Percentiles rank a stretch among this genome's conserved stretches.
Evolutionary conservation across 2,113 vertebrate species (phyloP).

Genomic region (Alosa alosa): DNA sequence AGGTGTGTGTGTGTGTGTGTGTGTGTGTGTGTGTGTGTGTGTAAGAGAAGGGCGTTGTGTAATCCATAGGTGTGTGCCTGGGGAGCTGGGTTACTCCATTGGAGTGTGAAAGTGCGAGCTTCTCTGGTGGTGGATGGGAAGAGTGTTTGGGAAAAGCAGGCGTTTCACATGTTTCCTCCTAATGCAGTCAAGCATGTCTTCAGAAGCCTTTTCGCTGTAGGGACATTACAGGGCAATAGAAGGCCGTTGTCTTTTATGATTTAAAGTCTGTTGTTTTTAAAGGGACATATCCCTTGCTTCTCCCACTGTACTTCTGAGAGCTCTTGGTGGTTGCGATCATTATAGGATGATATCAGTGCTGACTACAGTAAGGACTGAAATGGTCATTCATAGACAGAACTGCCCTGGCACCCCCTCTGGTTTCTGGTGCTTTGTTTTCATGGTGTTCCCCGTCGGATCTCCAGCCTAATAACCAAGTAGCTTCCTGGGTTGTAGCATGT

Average conservation of each 20-base stretch:
- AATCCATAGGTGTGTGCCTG: not conserved
- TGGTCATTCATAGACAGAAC: not conserved
- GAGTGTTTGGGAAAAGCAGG: not conserved
- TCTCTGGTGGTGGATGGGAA: not conserved
- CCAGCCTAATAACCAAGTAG: not conserved
- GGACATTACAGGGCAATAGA: not conserved
- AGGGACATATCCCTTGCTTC: not conserved
- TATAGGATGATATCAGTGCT: not conserved
- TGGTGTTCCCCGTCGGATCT: not conserved
- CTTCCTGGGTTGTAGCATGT: not conserved
- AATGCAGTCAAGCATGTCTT: not conserved
- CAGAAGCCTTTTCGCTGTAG: not conserved
- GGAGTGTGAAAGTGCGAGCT: not conserved
- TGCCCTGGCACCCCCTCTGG: not conserved
- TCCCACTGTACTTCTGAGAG: not conserved
- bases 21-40: conserved; percentile 1
- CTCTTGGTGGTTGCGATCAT: not conserved
- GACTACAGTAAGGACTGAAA: not conserved
- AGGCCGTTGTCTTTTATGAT: not conserved
- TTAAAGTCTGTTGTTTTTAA: not conserved
- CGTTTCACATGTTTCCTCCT: not conserved
- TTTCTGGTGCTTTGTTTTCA: not conserved
- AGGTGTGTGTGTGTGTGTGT: conserved; percentile 1
- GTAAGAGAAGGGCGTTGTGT: not conserved
- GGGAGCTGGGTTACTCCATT: not conserved